Evolutionary conservation across 2,797 vertebrate species (phyloP).

Genomic region (Sternarchorhynchus goeldii): DNA sequence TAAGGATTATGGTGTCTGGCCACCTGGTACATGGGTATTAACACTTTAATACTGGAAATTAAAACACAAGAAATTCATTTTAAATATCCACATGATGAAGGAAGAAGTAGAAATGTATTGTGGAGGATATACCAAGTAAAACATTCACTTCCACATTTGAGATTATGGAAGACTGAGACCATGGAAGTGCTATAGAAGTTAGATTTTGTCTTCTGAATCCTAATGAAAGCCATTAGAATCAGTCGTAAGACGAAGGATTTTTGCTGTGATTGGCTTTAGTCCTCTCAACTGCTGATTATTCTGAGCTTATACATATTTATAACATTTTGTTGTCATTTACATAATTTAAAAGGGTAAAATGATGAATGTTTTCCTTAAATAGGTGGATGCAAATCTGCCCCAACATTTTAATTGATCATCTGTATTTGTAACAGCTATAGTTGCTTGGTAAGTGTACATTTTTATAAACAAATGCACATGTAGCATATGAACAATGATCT

Average conservation of each 20-base stretch:
- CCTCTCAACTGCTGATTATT: conserved; percentile 14
- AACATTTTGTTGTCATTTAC: conserved; percentile 31
- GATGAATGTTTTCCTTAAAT: conserved; percentile 1
- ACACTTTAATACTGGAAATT: not conserved
- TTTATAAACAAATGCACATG: not conserved
- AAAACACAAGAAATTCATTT: not conserved
- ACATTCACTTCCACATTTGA: too few species aligned
- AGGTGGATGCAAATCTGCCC: conserved; percentile 8
- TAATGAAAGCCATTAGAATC: not conserved
- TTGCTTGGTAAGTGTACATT: not conserved
- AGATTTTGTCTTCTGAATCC: not conserved
- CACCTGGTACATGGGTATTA: not conserved
- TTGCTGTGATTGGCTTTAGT: conserved; percentile 28
- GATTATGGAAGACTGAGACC: too few species aligned
- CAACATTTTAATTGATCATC: conserved; percentile 6
- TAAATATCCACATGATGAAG: not conserved
- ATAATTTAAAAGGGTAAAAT: conserved; percentile 47
- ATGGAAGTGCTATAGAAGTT: not conserved
- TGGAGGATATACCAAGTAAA: too few species aligned
- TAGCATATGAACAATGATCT: not conserved
- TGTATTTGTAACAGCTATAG: not conserved
- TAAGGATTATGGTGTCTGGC: not conserved
- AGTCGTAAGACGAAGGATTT: conserved; percentile 9
- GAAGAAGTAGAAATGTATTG: too few species aligned
- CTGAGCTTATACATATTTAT: conserved; percentile 48